Base-by-base conservation (phyloP, 1,140 invertebrate genomes). In the Stratiolaelaps scimitus region DNA sequence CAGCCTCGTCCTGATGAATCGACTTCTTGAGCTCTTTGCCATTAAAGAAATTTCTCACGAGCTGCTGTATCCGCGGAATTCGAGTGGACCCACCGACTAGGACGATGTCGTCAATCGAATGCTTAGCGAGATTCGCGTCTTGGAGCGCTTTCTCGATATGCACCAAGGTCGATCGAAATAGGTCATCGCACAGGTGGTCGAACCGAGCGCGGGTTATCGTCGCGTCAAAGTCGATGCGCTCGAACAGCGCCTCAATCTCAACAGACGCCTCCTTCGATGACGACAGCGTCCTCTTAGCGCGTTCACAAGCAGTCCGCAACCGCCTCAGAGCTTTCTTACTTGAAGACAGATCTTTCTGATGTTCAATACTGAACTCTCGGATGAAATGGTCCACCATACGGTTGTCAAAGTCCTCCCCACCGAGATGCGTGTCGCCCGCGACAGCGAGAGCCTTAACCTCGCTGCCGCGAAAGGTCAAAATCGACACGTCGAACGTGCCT, bases 401-500 rank as follows among this genome's bases (percentile, higher is more conserved):
- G 67, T 74, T 76, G 60, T n/a, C n/a, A n/a, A n/a, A 68, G 26
- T 71, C 69, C 43, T 70, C 67, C 7, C 70, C 70, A 28, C 69
- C 68, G 17, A 71, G 64, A 53, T 67, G 66, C 15, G 75, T 77
- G 53, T 78, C 76, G n/a, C 73, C 74, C 0, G 86, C 84, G 7
- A 87, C 89, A 7, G 92, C 90, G 74, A 82, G 83, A 0, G 89
- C 19, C 76, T 92, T 93, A 15, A 96, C 92, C 78, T 95, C 92
- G 10, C 30, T 70, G 72, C 91, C 92, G 76, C 93, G 89, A 76
- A 95, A 94, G 68, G 88, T 91, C 70, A 76, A 79, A 29, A 78
- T 69, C 26, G 70, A 69, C 6, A 88, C 89, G 75, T 91, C 87
- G 74, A 97, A 96, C 1, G n/a, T 20, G 73, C 92, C 93, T 75